Evolutionary conservation across 2,888 invertebrate species (phyloP).

Genomic region (Nasonia oneida): DNA sequence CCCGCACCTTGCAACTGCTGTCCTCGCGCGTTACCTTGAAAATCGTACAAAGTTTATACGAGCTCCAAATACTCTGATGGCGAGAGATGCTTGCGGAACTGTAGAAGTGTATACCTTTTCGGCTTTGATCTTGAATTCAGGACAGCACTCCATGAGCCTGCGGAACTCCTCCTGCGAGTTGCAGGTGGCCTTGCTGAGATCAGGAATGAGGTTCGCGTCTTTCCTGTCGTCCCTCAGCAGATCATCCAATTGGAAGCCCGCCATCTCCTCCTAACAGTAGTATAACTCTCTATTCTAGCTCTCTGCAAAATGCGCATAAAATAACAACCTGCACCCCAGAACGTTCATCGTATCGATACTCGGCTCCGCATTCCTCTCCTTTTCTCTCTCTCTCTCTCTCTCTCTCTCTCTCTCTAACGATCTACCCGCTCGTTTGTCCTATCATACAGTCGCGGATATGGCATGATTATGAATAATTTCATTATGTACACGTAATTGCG

Average conservation of each 20-base stretch:
- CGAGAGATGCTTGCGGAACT: too few species aligned
- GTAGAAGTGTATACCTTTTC: constrained; percentile 84
- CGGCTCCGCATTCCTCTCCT: too few species aligned
- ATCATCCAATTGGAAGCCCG: constrained; percentile 89
- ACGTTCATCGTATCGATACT: background rate
- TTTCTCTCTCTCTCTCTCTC: background rate
- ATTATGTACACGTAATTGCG: constrained; percentile 38
- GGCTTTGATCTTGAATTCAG: constrained; percentile 93
- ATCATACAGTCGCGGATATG: background rate
- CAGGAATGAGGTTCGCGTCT: constrained; percentile 90
- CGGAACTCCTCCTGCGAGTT: constrained; percentile 91
- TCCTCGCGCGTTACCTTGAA: constrained; percentile 86
- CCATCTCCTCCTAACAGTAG: constrained; percentile 20
- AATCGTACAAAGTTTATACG: background rate
- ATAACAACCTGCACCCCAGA: background rate
- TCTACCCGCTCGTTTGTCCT: background rate
- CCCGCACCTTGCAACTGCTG: constrained; percentile 84
- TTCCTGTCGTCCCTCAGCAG: constrained; percentile 89
- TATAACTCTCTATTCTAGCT: background rate
- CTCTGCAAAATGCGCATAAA: constrained; percentile 67
- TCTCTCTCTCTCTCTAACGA: background rate
- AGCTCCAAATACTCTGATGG: too few species aligned
- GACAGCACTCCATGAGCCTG: constrained; percentile 90
- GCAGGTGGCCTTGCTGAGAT: constrained; percentile 89
- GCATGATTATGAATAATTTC: background rate